phyloP scores from a whole-genome alignment of 2,113 vertebrate genomes.

The Pionites leucogaster region DNA sequence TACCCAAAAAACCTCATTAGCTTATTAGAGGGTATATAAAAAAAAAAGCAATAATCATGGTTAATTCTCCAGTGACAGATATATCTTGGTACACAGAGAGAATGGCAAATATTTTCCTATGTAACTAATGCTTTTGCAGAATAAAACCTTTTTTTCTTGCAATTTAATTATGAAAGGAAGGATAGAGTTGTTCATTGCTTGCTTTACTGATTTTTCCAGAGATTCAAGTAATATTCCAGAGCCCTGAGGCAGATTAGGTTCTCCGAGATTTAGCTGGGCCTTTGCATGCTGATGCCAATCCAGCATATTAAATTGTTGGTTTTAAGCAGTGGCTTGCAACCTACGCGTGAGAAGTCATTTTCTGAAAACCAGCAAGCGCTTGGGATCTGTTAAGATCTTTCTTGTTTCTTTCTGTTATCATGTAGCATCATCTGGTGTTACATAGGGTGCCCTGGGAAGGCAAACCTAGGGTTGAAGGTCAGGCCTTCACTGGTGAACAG shows the following conservation, averaged over 20 bases:
- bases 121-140: neutral
- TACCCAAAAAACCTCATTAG: neutral
- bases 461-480: neutral
- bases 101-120: neutral
- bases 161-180: neutral
- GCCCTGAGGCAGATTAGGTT: neutral
- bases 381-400: neutral
- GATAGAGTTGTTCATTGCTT: neutral
- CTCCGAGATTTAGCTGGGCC: neutral
- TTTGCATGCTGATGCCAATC: neutral
- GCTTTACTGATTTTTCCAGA: neutral
- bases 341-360: neutral
- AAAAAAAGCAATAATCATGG: neutral
- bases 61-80: neutral
- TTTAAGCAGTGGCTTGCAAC: neutral
- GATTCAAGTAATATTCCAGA: neutral
- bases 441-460: neutral
- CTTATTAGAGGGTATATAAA: neutral
- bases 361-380: neutral
- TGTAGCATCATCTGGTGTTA: slow-evolving; percentile 12
- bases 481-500: neutral
- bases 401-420: neutral
- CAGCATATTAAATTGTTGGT: neutral
- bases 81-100: neutral
- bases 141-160: neutral